Base-by-base conservation (phyloP, 1,140 invertebrate species). In the Medauroidea extradentata region DNA sequence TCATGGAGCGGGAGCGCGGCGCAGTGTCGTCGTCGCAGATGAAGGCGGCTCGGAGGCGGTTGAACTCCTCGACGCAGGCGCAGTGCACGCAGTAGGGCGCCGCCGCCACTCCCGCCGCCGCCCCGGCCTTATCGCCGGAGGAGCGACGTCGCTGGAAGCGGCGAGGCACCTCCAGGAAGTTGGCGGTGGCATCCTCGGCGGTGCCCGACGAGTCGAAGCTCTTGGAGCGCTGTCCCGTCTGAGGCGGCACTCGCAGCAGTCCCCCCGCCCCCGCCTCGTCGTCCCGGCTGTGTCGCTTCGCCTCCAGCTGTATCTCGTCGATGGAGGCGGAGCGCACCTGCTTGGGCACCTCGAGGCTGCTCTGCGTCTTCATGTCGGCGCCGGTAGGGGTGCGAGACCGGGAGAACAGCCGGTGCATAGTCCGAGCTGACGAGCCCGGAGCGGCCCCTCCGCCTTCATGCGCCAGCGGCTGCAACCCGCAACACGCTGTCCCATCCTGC, bases 301-400 rank as follows among this genome's bases (percentile, higher is more conserved):
- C 81, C 64, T 89, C 88, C 66, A 91, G 71, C 69, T 92, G 88
- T 69, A 92, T 91, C 76, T 93, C 89, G 77, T 93, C 90, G 76
- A 91, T 93, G 53, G 89, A 91, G 39, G 89, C 89, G 41, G 89
- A 91, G 54, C 86, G 83, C 65, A 91, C 86, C 79, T 91, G 90
- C 70, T 91, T 91, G 38, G 90, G 90, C 57, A 92, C 89, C 73
- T 92, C 90, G 57, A 93, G 82, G 72, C 89, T 92, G 77, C 87
- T 90, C 73, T 92, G 90, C 57, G 88, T 90, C 79, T 92, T 92
- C 89, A 92, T 91, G 74, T 92, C 89, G 64, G 88, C 87, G 51
- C 89, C 89, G 50, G 89, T 93, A 29, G 90, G 90, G 55, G 90
- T 92, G 60, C 87, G 83, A 66, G 89, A 91, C 66, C 90, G 83